Conservation (phyloP, 1,140 invertebrate genomes). For the Drosophila paulistorum region DNA sequence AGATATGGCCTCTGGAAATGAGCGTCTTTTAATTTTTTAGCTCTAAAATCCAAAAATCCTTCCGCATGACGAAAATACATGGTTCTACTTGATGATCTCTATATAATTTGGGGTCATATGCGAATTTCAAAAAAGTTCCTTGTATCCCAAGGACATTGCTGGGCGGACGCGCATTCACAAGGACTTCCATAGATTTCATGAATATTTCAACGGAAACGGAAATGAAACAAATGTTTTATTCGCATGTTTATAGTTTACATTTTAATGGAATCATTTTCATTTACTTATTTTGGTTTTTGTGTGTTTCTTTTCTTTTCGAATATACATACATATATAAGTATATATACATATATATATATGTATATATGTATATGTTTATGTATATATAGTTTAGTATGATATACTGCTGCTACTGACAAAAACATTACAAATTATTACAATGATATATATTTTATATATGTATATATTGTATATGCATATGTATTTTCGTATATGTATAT, state of each 20-base stretch:
- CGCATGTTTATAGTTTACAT: constrained; percentile 9
- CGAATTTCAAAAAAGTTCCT: too few species aligned
- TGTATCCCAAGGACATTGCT: too few species aligned
- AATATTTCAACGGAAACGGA: not conserved
- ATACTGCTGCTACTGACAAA: constrained; percentile 74
- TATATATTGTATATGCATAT: constrained; percentile 75
- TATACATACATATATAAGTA: not conserved
- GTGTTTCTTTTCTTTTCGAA: not conserved
- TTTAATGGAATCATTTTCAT: constrained; percentile 12
- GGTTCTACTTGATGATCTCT: too few species aligned
- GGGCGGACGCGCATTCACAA: too few species aligned
- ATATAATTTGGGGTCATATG: too few species aligned
- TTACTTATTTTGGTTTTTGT: not conserved
- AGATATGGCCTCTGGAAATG: too few species aligned
- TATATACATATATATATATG: not conserved
- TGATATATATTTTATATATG: constrained; percentile 75
- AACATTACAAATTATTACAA: constrained; percentile 80
- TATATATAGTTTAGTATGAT: constrained; percentile 14
- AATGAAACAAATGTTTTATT: not conserved
- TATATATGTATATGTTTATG: not conserved
- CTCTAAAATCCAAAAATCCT: too few species aligned
- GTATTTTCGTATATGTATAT: constrained; percentile 51
- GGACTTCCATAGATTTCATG: too few species aligned
- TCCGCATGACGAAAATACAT: too few species aligned
- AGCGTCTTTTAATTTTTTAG: too few species aligned